Base-by-base conservation (phyloP, 2,797 vertebrate species). In the Gila robusta region DNA sequence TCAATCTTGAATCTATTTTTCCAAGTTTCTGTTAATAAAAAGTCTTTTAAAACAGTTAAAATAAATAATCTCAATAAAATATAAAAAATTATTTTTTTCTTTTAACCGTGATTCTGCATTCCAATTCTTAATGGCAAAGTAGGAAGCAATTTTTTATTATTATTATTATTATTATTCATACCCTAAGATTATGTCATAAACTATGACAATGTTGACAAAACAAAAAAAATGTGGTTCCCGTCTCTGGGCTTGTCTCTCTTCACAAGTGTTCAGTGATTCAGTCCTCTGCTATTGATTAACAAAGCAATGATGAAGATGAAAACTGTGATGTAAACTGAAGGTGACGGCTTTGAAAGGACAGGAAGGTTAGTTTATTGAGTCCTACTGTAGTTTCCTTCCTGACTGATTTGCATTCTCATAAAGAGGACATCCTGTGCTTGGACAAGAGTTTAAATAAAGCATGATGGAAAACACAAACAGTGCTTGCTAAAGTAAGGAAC, bases 361-460 rank as follows among this genome's bases (percentile, higher is more conserved):
- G 83, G 86, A 86, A 81, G 77, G 64, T 62, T 73, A 85, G 37
- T 78, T 90, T 85, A 88, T 88, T 90, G 80, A 84, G 77, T 89
- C 47, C 59, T 78, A 64, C 79, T 81, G 83, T 85, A 72, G 87
- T 91, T 95, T 94, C 93, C 93, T 92, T 94, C 92, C 91, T 93
- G 78, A 41, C 44, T 32, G 66, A 88, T 82, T 86, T 89, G 52
- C 72, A 23, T 78, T 91, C 79, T 56, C 67, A 88, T 84, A 79
- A 91, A 89, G 89, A 89, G 86, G 81, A 91, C 62, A 26, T 91
- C 91, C 91, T 91, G 86, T 89, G 81, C 84, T 86, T 81, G 71
- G 54, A 82, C 64, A 35, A n/a, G 17, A 28, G 44, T 86, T 88
- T 87, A 88, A 81, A 76, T 78, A 81, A 77, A 23, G 47, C 62